Percentiles rank a stretch among this genome's conserved stretches.
These are phyloP conservation scores for Motacilla tschutschensis DNA, from an alignment of 2,113 vertebrate species.

Conservation along the genomic window DNA sequence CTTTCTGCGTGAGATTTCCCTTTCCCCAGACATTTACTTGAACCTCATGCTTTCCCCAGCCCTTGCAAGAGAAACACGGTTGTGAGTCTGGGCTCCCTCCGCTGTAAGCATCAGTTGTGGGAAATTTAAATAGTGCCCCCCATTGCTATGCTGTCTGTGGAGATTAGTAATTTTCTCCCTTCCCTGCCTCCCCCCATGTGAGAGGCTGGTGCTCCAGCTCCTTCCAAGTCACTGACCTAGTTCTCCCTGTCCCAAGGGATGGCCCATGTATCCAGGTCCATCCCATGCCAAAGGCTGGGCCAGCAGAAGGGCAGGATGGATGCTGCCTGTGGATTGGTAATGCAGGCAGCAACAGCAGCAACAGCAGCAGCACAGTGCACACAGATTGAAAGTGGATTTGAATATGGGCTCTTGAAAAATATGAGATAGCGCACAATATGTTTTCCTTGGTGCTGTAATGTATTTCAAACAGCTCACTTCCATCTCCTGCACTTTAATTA, in stretches of 20 bases:
- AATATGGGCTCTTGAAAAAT: constrained; percentile 61
- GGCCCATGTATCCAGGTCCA: not conserved
- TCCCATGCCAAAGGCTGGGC: not conserved
- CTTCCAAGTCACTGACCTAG: constrained; percentile 34
- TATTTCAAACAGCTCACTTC: constrained; percentile 63
- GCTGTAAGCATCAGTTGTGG: not conserved
- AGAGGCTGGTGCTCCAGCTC: not conserved
- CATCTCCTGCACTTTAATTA: constrained; percentile 64
- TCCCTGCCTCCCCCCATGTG: not conserved
- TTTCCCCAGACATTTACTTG: not conserved
- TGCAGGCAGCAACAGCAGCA: not conserved
- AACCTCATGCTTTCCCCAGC: not conserved
- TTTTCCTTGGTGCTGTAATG: constrained; percentile 51
- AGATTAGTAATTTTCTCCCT: constrained; percentile 14
- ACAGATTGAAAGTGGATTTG: constrained; percentile 52
- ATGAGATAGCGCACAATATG: constrained; percentile 54
- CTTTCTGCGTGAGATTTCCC: not conserved
- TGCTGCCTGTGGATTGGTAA: not conserved
- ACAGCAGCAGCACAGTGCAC: not conserved
- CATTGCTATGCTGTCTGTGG: constrained; percentile 29
- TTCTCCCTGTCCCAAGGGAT: constrained; percentile 20
- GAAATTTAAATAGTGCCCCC: constrained; percentile 25
- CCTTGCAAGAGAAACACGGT: not conserved
- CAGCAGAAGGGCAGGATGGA: not conserved
- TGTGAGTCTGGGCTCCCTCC: not conserved